Evolutionary conservation across 2,888 invertebrate species (phyloP).

Genomic region (Cremastinae sp.): DNA sequence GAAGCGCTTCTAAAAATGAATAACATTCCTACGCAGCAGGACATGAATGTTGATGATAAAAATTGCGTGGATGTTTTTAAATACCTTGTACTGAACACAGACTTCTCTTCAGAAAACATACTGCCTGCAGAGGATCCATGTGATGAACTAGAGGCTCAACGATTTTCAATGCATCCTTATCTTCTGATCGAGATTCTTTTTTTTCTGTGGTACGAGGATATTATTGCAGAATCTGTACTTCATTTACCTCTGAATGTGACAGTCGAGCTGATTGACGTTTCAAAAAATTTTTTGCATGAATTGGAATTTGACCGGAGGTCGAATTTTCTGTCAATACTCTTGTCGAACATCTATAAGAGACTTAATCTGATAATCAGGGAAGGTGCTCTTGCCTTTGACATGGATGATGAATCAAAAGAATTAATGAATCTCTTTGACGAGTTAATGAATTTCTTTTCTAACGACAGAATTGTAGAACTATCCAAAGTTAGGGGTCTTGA

Average conservation of each 20-base stretch:
- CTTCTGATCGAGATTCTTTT: conserved; percentile 74
- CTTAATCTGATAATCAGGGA: conserved; percentile 61
- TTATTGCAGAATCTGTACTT: conserved; percentile 71
- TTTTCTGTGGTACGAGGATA: conserved; percentile 70
- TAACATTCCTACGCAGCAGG: no score
- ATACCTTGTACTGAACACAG: no score
- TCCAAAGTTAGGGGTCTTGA: conserved; percentile 51
- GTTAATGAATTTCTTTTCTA: conserved; percentile 65
- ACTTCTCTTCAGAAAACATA: no score
- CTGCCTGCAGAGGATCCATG: no score
- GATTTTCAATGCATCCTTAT: no score
- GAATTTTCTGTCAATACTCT: conserved; percentile 59
- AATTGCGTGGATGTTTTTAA: no score
- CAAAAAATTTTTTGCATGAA: conserved; percentile 66
- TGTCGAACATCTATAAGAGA: conserved; percentile 67
- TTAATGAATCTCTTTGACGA: conserved; percentile 68
- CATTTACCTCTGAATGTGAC: conserved; percentile 74
- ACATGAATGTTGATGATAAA: no score
- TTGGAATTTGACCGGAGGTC: conserved; percentile 68
- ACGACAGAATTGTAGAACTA: conserved; percentile 62
- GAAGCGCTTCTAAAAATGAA: no score
- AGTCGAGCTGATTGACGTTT: conserved; percentile 69
- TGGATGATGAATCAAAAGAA: conserved; percentile 60
- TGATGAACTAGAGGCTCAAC: no score
- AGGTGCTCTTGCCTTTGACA: conserved; percentile 68